Percentiles rank a stretch among this genome's conserved stretches.
Evolutionary conservation across 2,797 vertebrate species (phyloP).

Genomic region (Hapalemur alaotrensis): DNA sequence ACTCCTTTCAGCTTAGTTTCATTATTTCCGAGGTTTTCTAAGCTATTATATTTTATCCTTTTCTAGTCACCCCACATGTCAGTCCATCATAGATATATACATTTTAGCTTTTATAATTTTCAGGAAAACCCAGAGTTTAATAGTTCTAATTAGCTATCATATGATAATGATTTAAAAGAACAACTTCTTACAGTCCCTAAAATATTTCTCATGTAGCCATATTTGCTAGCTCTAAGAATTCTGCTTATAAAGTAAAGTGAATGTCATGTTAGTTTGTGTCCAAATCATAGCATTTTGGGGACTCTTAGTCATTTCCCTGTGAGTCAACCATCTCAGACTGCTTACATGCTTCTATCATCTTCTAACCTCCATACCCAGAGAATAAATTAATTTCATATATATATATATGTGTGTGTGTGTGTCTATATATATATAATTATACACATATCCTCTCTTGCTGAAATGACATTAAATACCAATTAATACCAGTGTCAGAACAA

Average conservation of each 20-base stretch:
- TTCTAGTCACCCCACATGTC: neutral
- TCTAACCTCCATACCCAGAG: neutral
- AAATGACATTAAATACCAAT: neutral
- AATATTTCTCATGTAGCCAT: neutral
- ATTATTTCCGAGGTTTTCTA: neutral
- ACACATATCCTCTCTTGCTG: neutral
- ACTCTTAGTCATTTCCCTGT: neutral
- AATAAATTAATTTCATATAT: neutral
- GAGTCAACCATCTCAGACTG: neutral
- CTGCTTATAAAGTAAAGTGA: neutral
- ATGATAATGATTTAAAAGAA: neutral
- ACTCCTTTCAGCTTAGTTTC: neutral
- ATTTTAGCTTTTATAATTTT: slow-evolving; percentile 8
- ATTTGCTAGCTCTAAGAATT: neutral
- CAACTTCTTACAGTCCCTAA: neutral
- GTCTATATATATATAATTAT: neutral
- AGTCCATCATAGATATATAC: neutral
- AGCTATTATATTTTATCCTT: neutral
- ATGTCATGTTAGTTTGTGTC: neutral
- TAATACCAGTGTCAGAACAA: neutral
- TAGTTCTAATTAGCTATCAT: neutral
- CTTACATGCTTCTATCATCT: neutral
- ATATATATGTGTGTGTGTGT: neutral
- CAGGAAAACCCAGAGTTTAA: neutral
- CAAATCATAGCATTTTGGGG: neutral